Percentiles rank a stretch among this genome's conserved stretches.
Conservation (phyloP, 2,888 invertebrate species). For the Tuberolachnus salignus region DNA sequence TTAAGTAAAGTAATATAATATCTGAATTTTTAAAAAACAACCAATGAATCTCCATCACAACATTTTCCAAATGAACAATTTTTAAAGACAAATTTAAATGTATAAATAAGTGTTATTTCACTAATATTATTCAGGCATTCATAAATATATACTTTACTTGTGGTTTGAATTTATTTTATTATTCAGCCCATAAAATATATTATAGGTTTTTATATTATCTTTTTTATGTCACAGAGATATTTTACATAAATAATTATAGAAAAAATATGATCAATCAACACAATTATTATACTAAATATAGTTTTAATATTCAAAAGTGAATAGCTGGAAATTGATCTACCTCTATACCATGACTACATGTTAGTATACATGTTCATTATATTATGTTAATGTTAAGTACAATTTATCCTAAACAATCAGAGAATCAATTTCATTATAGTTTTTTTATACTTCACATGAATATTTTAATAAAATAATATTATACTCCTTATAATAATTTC, state of each 20-base stretch:
- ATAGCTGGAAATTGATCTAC: neutral
- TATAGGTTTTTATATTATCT: neutral
- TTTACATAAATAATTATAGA: too few relatives aligned
- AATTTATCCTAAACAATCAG: neutral
- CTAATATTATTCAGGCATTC: neutral
- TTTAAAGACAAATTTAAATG: neutral
- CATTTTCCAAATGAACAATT: neutral
- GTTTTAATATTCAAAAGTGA: neutral
- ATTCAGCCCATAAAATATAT: neutral
- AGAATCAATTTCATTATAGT: slow-evolving; percentile 4
- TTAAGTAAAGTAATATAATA: neutral
- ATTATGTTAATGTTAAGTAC: too few relatives aligned
- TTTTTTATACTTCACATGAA: neutral
- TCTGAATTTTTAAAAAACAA: neutral
- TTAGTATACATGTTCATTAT: too few relatives aligned
- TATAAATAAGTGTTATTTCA: neutral
- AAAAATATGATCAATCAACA: neutral
- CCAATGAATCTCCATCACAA: neutral
- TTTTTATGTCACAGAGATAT: too few relatives aligned
- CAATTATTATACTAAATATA: neutral
- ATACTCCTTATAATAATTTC: neutral
- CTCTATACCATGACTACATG: neutral
- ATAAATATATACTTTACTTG: neutral
- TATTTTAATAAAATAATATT: neutral
- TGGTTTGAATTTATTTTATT: neutral